A percentile compares a stretch with the other conserved stretches of the same genome.
Conservation (phyloP, 2,888 invertebrate genomes). For the Diabrotica balteata region DNA sequence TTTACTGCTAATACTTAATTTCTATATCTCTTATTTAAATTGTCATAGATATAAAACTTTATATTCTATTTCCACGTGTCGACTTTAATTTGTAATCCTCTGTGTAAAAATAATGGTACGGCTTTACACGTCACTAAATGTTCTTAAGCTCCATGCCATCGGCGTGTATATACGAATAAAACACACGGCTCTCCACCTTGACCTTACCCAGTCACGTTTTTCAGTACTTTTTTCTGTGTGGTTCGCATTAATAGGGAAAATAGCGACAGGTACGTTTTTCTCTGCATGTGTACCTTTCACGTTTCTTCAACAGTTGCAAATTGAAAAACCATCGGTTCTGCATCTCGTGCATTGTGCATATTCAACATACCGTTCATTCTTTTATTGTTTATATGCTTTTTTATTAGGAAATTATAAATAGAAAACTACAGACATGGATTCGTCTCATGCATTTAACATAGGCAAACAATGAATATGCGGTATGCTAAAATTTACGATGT, state of each 20-base stretch:
- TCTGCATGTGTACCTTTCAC: not conserved
- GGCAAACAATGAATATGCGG: too few species aligned
- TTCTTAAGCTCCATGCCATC: conserved; percentile 20
- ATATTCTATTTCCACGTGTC: not conserved
- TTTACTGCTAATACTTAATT: too few species aligned
- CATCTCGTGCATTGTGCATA: too few species aligned
- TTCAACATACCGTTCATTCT: too few species aligned
- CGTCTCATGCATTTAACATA: too few species aligned
- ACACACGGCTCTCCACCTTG: conserved; percentile 45
- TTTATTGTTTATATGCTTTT: too few species aligned
- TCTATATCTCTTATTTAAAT: too few species aligned
- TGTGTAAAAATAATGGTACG: not conserved
- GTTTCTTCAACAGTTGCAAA: not conserved
- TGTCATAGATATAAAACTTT: not conserved
- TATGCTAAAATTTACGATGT: too few species aligned
- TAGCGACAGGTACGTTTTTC: conserved; percentile 19
- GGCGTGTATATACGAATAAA: conserved; percentile 16
- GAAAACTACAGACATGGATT: too few species aligned
- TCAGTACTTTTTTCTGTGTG: conserved; percentile 15
- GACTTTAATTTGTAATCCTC: not conserved
- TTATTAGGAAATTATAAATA: too few species aligned
- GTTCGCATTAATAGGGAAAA: conserved; percentile 20
- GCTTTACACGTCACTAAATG: conserved; percentile 12
- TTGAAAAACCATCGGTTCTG: too few species aligned
- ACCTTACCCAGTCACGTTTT: conserved; percentile 49